A percentile compares a stretch with the other conserved stretches of the same genome.
These are phyloP conservation scores for Girardinichthys multiradiatus DNA, from an alignment of 2,113 vertebrate species.

Conservation along the genomic window DNA sequence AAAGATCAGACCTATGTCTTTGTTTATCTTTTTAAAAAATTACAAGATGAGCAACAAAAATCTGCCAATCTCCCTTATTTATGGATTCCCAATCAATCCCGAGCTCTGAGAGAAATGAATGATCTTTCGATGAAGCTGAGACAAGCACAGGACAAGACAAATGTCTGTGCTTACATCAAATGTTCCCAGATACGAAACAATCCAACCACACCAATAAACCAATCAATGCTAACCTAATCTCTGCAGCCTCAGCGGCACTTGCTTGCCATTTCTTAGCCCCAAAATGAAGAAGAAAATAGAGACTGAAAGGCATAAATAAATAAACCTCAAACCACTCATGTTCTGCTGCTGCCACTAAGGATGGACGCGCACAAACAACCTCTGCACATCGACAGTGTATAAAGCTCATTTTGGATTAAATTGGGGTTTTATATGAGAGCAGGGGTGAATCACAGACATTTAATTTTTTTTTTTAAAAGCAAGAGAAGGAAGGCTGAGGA, in stretches of 20 bases:
- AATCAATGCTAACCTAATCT: slow-evolving; percentile 80
- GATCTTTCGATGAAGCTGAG: slow-evolving; percentile 62
- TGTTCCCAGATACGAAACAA: slow-evolving; percentile 71
- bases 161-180: slow-evolving; percentile 74
- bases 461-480: slow-evolving; percentile 59
- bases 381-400: slow-evolving; percentile 51
- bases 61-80: slow-evolving; percentile 19
- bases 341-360: slow-evolving; percentile 59
- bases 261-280: slow-evolving; percentile 69
- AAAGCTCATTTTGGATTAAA: slow-evolving; percentile 45
- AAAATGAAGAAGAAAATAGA: slow-evolving; percentile 76
- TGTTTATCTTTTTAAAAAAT: slow-evolving; percentile 6
- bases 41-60: not conserved
- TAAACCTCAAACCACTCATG: slow-evolving; percentile 72
- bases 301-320: slow-evolving; percentile 75
- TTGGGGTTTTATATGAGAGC: slow-evolving; percentile 34
- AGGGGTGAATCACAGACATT: slow-evolving; percentile 66
- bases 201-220: slow-evolving; percentile 77
- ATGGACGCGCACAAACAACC: slow-evolving; percentile 38
- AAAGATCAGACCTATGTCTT: slow-evolving; percentile 31
- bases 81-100: slow-evolving; percentile 67
- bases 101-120: slow-evolving; percentile 66
- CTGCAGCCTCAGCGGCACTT: slow-evolving; percentile 64
- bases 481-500: slow-evolving; percentile 39
- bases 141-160: slow-evolving; percentile 75